Evolutionary conservation across 2,113 vertebrate species (phyloP).

Genomic region (Tachycineta bicolor): DNA sequence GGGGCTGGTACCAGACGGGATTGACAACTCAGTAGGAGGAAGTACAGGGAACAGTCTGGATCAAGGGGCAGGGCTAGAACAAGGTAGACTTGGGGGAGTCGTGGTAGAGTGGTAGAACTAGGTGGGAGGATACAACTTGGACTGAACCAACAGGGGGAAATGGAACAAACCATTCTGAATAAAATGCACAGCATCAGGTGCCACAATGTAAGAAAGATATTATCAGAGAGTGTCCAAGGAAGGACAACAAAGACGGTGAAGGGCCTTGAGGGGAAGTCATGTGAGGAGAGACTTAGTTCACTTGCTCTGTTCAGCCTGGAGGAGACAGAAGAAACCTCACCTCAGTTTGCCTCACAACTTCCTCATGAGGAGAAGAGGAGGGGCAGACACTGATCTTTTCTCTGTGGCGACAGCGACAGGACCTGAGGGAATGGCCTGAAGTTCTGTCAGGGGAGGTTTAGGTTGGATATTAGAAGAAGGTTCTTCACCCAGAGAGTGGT

Average conservation of each 20-base stretch:
- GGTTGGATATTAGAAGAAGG: neutral
- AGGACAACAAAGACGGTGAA: fast-evolving
- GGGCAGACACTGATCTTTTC: neutral
- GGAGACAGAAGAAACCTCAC: fast-evolving
- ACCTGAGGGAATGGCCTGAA: neutral
- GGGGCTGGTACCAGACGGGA: too few species aligned
- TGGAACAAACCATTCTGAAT: too few species aligned
- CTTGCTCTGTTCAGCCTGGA: neutral
- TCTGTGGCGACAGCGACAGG: neutral
- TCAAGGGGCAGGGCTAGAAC: too few species aligned
- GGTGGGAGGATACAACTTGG: too few species aligned
- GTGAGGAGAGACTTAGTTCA: neutral
- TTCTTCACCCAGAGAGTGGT: neutral
- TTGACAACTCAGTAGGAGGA: too few species aligned
- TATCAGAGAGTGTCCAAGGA: fast-evolving
- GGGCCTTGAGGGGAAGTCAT: fast-evolving
- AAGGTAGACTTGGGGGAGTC: too few species aligned
- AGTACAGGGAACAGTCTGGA: too few species aligned
- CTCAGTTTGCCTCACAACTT: neutral
- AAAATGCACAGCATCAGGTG: too few species aligned
- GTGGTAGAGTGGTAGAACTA: too few species aligned
- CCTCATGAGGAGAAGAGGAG: neutral
- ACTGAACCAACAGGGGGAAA: too few species aligned
- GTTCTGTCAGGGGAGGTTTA: fast-evolving
- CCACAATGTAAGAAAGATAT: fast-evolving